Percentiles rank a stretch among this genome's conserved stretches.
Evolutionary conservation across 1,140 invertebrate genomes (phyloP).

Genomic region (Anastrepha ludens): DNA sequence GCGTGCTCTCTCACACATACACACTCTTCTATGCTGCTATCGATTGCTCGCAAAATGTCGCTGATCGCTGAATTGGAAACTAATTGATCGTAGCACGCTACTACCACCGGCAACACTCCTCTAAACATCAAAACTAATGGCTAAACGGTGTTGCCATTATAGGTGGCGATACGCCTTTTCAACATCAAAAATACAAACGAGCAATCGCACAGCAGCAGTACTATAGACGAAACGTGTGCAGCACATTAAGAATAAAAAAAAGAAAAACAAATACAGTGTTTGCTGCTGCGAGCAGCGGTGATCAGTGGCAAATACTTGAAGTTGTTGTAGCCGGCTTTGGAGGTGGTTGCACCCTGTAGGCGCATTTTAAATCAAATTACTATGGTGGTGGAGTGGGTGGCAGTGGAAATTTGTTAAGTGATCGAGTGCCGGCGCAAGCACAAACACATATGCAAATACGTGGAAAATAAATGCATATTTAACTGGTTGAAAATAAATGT

Average conservation of each 20-base stretch:
- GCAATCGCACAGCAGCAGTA: not conserved
- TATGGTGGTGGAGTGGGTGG: slow-evolving; percentile 1
- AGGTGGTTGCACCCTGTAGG: not conserved
- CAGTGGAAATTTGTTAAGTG: slow-evolving; percentile 22
- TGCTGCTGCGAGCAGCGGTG: not conserved
- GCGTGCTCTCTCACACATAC: not conserved
- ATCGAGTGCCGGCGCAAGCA: not conserved
- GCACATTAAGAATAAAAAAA: slow-evolving; percentile 10
- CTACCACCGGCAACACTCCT: slow-evolving; percentile 22
- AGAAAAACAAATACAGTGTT: not conserved
- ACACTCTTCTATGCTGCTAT: not conserved
- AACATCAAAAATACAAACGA: not conserved
- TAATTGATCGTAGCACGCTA: slow-evolving; percentile 40
- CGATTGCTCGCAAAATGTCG: slow-evolving; percentile 6
- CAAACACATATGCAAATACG: not conserved
- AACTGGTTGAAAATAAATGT: not conserved
- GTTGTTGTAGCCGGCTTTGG: not conserved
- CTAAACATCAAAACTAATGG: slow-evolving; percentile 47
- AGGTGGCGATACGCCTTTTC: slow-evolving; percentile 1
- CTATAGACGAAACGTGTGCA: slow-evolving; percentile 11
- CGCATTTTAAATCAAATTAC: not conserved
- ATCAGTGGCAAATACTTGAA: not conserved
- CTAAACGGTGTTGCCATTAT: slow-evolving; percentile 44
- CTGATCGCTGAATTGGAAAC: not conserved
- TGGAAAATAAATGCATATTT: slow-evolving; percentile 7